Conservation (phyloP, 2,797 vertebrate species). For the Pseudochromis fuscus region DNA sequence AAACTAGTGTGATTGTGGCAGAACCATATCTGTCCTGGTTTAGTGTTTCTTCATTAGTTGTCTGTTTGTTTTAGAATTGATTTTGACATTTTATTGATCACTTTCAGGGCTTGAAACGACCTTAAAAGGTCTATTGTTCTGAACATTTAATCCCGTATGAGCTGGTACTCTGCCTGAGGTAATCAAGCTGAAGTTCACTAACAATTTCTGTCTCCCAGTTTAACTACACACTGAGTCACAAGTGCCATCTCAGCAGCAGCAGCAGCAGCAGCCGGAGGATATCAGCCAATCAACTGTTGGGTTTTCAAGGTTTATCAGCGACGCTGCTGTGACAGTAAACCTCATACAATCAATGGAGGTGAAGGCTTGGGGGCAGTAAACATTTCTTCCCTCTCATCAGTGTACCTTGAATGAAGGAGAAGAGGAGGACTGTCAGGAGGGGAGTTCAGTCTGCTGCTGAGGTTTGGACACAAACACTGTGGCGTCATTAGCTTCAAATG, state of each 20-base stretch:
- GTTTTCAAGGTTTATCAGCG: constrained; percentile 33
- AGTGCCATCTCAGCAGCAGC: constrained; percentile 12
- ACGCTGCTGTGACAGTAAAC: constrained; percentile 32
- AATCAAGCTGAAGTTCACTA: constrained; percentile 1
- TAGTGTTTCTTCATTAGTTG: constrained; percentile 17
- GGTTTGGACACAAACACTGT: neutral
- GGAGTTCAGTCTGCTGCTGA: neutral
- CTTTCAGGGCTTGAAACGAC: neutral
- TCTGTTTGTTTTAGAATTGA: constrained; percentile 18
- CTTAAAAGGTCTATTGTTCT: constrained; percentile 23
- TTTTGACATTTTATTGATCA: constrained; percentile 36
- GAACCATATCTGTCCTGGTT: neutral
- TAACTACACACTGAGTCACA: constrained; percentile 20
- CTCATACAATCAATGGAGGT: constrained; percentile 19
- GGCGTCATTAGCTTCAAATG: too few relatives aligned
- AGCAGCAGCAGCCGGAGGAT: constrained; percentile 11
- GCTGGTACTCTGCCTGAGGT: constrained; percentile 14
- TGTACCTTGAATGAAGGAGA: neutral
- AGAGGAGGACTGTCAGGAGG: neutral
- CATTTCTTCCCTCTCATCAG: constrained; percentile 23
- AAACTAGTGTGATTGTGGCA: neutral
- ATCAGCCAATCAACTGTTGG: constrained; percentile 21
- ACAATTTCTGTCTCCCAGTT: constrained; percentile 27
- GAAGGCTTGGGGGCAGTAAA: constrained; percentile 32
- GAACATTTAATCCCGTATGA: constrained; percentile 40